Evolutionary conservation across 2,797 vertebrate species (phyloP), one percentile per base, ranked within the genome.

Genomic region (Gastrophryne carolinensis): DNA sequence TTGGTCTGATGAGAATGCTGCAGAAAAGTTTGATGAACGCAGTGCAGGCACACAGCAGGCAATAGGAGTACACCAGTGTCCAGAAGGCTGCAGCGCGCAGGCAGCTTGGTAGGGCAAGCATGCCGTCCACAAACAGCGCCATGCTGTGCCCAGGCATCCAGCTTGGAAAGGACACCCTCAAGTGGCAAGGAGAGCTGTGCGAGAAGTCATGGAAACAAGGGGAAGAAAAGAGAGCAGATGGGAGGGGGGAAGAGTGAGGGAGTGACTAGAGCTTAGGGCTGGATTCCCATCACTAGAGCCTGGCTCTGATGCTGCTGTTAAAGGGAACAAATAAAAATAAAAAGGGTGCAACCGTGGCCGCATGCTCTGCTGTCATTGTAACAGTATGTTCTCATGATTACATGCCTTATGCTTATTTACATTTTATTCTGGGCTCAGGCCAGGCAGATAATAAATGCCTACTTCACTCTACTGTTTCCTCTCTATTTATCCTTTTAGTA

Each of bases 11-110:
- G 71, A 95, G 80, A 80, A 96, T 83, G 93, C 87, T 96, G 94
- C 95, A 96, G 83, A 94, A 90, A 92, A 98, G 95, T 90, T 93
- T 94, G 77, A 98, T 89, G 86, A 95, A 90, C 41, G 93, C 91
- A 58, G 90, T 82, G 89, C 86, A 80, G 85, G 91, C 82, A 89
- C 94, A 95, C 19, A 97, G 82, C 41, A 90, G 92, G 81, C 95
- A 94, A 80, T 94, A 96, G 73, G 91, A 85, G 87, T 97, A 97
- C n/a, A 96, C 87, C 72, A 96, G 75, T 26, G 90, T 88, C 97
- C 97, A 98, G 81, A 94, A 97, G 4, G 94, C 91, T 81, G 87
- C 81, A 75, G 92, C 85, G 82, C 93, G 79, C 74, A 77, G 32
- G 7, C 74, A 77, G 58, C 65, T 29, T 0, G 74, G 72, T 54